These are phyloP conservation scores for Sitodiplosis mosellana DNA, from an alignment of 1,140 invertebrate species.

Conservation along the genomic window DNA sequence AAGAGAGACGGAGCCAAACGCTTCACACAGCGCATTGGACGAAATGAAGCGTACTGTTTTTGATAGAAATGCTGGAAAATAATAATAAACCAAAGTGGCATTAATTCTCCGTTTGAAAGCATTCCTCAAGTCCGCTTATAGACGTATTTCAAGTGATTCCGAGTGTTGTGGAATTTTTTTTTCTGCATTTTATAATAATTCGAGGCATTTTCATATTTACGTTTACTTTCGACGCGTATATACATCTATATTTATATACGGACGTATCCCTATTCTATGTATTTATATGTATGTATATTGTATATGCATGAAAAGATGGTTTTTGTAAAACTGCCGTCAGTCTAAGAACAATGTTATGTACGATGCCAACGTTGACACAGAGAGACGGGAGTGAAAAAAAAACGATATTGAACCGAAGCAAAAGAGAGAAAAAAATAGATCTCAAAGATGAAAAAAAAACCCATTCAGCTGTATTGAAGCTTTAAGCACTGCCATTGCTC, in stretches of 20 bases:
- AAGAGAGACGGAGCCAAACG: no score
- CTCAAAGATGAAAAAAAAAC: not conserved
- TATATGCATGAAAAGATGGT: not conserved
- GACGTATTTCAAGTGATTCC: no score
- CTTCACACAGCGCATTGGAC: no score
- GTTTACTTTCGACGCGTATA: not conserved
- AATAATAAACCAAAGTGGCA: no score
- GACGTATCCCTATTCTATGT: no score
- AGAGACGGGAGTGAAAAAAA: not conserved
- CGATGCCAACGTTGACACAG: not conserved
- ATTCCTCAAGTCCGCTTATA: no score
- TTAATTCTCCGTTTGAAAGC: no score
- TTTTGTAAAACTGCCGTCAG: not conserved
- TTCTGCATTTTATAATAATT: not conserved
- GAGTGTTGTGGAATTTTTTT: not conserved
- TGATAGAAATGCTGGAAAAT: no score
- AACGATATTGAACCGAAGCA: not conserved
- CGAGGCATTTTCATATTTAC: not conserved
- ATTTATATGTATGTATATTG: not conserved
- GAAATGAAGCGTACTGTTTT: no score
- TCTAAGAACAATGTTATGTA: not conserved
- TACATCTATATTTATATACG: not conserved
- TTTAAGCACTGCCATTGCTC: not conserved
- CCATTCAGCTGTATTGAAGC: not conserved
- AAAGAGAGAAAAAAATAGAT: not conserved